These are phyloP conservation scores for Morbakka virulenta DNA, from an alignment of 30 jellyfish, hydroid and myxozoan genomes.

Conservation along the genomic window DNA sequence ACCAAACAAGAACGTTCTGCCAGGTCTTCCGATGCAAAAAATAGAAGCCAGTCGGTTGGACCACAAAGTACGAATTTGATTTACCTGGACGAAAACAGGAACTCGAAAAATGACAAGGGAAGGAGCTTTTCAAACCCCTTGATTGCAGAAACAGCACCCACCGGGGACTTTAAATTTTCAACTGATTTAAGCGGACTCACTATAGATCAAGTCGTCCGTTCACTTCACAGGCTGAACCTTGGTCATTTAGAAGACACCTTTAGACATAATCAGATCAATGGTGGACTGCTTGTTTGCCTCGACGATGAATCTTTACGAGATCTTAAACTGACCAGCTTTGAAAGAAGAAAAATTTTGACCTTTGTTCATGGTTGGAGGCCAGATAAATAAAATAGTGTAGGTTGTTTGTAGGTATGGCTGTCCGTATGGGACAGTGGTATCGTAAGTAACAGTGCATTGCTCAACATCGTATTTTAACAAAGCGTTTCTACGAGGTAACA, in stretches of 20 bases:
- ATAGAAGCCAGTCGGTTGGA: not conserved
- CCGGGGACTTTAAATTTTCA: not conserved
- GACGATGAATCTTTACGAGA: conserved; percentile 62
- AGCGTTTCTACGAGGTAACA: too few relatives aligned
- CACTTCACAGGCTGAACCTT: conserved; percentile 48
- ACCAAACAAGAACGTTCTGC: too few relatives aligned
- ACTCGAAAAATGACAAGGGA: not conserved
- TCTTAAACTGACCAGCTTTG: conserved; percentile 38
- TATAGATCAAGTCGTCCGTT: conserved; percentile 38
- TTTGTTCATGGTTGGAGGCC: conserved; percentile 91
- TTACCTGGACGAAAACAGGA: not conserved
- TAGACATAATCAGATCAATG: conserved; percentile 71
- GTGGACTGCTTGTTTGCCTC: conserved; percentile 48
- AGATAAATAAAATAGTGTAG: conserved; percentile 23
- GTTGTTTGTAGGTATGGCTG: too few relatives aligned
- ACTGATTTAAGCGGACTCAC: conserved; percentile 25
- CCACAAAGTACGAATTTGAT: not conserved
- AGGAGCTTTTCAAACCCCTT: not conserved
- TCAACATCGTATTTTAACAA: too few relatives aligned
- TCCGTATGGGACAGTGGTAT: too few relatives aligned
- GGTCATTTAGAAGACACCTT: conserved; percentile 41
- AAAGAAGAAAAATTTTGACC: conserved; percentile 50
- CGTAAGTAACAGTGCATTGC: too few relatives aligned
- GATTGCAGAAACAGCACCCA: not conserved
- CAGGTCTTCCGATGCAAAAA: not conserved